Conservation (phyloP, 53 echinoderm and acorn worm species). For the Paracentrotus lividus region DNA sequence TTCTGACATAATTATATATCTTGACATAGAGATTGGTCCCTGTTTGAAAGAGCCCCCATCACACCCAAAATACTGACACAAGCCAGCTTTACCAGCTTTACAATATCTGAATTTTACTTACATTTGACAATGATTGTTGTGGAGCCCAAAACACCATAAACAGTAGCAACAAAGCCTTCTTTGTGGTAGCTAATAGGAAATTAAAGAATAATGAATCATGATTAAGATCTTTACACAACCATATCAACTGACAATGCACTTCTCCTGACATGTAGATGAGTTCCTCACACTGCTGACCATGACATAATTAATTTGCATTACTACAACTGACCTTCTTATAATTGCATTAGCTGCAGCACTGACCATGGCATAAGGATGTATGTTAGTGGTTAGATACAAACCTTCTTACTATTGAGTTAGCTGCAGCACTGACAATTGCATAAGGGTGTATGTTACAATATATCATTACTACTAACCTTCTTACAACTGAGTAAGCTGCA, state of each 20-base stretch:
- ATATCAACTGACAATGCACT: no score
- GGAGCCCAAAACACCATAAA: slow-evolving; percentile 84
- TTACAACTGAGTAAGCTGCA: slow-evolving; percentile 83
- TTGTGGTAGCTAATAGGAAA: slow-evolving; percentile 66
- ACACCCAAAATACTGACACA: no score
- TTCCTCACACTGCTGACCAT: no score
- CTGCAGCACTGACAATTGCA: slow-evolving; percentile 85
- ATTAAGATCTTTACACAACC: no score
- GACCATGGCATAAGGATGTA: slow-evolving; percentile 84
- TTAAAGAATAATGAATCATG: neutral
- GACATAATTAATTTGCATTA: no score
- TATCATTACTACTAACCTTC: slow-evolving; percentile 81
- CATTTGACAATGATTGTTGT: slow-evolving; percentile 88
- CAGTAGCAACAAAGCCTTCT: slow-evolving; percentile 80
- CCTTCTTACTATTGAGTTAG: slow-evolving; percentile 85
- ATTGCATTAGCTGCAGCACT: slow-evolving; percentile 85
- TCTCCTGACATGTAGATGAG: no score
- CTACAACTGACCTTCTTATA: slow-evolving; percentile 78
- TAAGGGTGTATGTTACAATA: slow-evolving; percentile 84
- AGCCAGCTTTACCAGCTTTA: neutral
- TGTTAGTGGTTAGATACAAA: no score
- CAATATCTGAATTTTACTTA: slow-evolving; percentile 63
- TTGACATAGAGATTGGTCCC: no score
- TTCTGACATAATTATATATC: no score
- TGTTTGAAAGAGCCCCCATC: no score